Evolutionary conservation across 2,113 vertebrate species (phyloP).

Genomic region (Xenus cinereus): DNA sequence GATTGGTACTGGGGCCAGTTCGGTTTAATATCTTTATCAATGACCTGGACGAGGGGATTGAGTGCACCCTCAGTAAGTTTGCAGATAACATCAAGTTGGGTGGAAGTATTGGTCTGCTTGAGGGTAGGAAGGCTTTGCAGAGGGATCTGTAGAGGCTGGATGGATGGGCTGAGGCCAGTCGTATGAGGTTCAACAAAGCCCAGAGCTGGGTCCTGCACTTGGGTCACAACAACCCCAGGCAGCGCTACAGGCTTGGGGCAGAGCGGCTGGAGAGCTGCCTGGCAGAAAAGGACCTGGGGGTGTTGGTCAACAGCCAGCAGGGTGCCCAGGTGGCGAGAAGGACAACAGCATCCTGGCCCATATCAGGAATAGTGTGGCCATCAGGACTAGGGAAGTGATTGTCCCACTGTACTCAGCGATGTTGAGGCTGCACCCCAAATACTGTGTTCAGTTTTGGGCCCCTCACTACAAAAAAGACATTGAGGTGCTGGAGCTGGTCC

Average conservation of each 20-base stretch:
- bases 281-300: neutral
- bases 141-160: neutral
- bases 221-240: neutral
- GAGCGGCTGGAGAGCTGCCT: neutral
- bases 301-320: too few species aligned
- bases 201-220: neutral
- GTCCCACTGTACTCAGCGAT: neutral
- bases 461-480: neutral
- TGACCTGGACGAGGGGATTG: neutral
- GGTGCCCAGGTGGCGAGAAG: neutral
- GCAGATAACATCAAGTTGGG: neutral
- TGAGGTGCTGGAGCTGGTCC: neutral
- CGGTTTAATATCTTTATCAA: neutral
- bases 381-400: neutral
- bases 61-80: neutral
- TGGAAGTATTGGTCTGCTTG: neutral
- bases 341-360: neutral
- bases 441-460: neutral
- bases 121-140: neutral
- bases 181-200: neutral
- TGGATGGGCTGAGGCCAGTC: neutral
- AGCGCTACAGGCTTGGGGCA: neutral
- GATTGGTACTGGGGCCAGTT: neutral
- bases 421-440: neutral
- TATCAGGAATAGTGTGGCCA: neutral